Evolutionary conservation across 2,888 invertebrate genomes (phyloP), one percentile per base, ranked within the genome.

Genomic region (Scelioninae gen. 1): DNA sequence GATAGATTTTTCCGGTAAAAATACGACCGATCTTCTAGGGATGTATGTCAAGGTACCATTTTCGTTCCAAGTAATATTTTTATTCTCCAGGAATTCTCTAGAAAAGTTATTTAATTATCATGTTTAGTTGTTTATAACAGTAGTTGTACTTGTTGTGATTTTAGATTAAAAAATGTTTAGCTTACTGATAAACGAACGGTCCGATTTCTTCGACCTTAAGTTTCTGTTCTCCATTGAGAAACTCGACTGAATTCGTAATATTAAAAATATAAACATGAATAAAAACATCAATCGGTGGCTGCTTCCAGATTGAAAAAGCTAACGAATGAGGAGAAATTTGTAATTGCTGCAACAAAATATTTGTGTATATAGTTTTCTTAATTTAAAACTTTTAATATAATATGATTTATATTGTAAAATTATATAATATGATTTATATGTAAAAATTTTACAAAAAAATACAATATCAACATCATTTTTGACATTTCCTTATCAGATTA

Each of bases 151-250:
- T 34, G 34, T 34, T 34, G 8, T 34, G 16, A 49, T 34, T 34
- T 34, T 34, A 90, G 89, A 34, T 34, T 34, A 34, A 68, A 62
- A 72, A 47, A 7, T 34, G 5, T 34, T 34, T 34, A 34, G 8
- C 94, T 94, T 92, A 97, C 97, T 95, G 95, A 92, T 97, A 98
- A 15, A 96, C 95, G 89, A 96, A 97, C 0, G 97, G 97, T 0
- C 97, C 97, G 16, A 96, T 91, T 93, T 97, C 95, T 62, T 95
- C 89, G 3, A 97, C 85, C 85, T 94, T 95, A 51, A 97, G 92
- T 86, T 96, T 96, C 68, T 93, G 91, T 82, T 94, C 95, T 0
- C 96, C 96, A 0, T 92, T 92, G 38, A 95, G 90, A 92, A 96
- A 97, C 55, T 93, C 94, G 9, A 95, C 94, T 1, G 94, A 92